A percentile compares a stretch with the other conserved stretches of the same genome.
phyloP scores from a whole-genome alignment of 2,113 vertebrate species.

The Actenoides lindsayi region DNA sequence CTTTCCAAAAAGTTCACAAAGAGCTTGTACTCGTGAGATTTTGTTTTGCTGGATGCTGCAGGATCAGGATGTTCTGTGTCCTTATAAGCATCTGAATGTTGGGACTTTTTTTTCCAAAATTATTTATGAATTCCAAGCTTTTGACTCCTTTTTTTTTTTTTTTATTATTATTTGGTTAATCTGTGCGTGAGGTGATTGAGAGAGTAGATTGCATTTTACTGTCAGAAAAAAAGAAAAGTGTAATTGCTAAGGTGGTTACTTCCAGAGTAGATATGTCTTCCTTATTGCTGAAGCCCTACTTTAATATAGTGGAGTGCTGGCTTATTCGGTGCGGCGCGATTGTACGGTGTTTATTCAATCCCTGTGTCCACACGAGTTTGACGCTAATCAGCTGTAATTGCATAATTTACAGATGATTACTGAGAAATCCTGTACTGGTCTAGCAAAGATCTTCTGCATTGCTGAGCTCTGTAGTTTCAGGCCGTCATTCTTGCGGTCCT shows the following conservation, averaged over 20 bases:
- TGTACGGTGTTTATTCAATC: slow-evolving; percentile 17
- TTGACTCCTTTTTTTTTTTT: background rate
- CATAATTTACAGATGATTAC: slow-evolving; percentile 53
- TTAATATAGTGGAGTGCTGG: background rate
- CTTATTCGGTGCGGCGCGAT: background rate
- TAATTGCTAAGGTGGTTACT: background rate
- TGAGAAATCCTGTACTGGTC: slow-evolving; percentile 23
- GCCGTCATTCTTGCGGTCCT: slow-evolving; percentile 32
- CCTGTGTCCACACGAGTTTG: slow-evolving; percentile 39
- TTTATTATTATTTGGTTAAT: background rate
- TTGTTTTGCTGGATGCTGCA: background rate
- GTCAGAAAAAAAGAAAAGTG: background rate
- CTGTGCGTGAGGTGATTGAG: background rate
- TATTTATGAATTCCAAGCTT: background rate
- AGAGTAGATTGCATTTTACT: background rate
- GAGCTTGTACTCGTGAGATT: background rate
- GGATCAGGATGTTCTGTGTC: background rate
- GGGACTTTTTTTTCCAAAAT: background rate
- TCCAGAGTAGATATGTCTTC: background rate
- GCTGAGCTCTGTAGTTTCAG: slow-evolving; percentile 38
- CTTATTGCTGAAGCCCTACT: background rate
- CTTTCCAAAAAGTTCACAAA: background rate
- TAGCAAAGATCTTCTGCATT: slow-evolving; percentile 6
- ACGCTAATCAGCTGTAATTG: slow-evolving; percentile 59
- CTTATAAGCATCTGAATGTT: background rate